A percentile compares a stretch with the other conserved stretches of the same genome.
These are phyloP conservation scores for Astreopora myriophthalma DNA, from an alignment of 64 coral and sea anemone species.

Conservation along the genomic window DNA sequence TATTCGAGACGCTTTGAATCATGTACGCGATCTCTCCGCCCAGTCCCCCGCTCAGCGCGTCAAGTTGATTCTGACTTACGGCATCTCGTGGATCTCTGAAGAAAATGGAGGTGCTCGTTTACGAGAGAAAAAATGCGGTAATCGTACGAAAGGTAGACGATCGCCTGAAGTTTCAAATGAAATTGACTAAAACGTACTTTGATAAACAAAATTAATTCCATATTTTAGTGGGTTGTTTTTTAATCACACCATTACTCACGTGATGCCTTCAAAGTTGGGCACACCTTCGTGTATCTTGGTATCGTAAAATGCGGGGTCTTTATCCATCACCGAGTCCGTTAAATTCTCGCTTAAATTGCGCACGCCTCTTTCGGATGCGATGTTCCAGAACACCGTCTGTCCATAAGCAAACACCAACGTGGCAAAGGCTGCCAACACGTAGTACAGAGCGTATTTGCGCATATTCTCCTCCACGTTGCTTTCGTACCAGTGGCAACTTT, in stretches of 20 bases:
- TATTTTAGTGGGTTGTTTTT: too few species aligned
- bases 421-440: slow-evolving; percentile 75
- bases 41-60: slow-evolving; percentile 58
- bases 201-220: too few species aligned
- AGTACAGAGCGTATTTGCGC: slow-evolving; percentile 86
- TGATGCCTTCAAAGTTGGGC: not conserved
- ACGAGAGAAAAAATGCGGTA: not conserved
- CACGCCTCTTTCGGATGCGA: slow-evolving; percentile 79
- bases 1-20: slow-evolving; percentile 84
- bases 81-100: slow-evolving; percentile 37
- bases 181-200: too few species aligned
- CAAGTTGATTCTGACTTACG: slow-evolving; percentile 4
- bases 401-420: slow-evolving; percentile 87
- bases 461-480: slow-evolving; percentile 78
- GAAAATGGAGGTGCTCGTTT: not conserved
- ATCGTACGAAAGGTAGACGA: too few species aligned
- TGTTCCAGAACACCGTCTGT: slow-evolving; percentile 80
- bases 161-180: not conserved
- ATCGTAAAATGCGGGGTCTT: slow-evolving; percentile 69
- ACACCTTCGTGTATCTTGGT: slow-evolving; percentile 70
- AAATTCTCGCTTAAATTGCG: slow-evolving; percentile 29
- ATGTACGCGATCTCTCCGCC: slow-evolving; percentile 82
- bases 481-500: slow-evolving; percentile 38
- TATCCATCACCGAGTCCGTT: slow-evolving; percentile 29
- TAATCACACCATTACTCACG: slow-evolving; percentile 67